A percentile compares a stretch with the other conserved stretches of the same genome.
Evolutionary conservation across 2,888 invertebrate genomes (phyloP).

Genomic region (Chrysotoxum bicinctum): DNA sequence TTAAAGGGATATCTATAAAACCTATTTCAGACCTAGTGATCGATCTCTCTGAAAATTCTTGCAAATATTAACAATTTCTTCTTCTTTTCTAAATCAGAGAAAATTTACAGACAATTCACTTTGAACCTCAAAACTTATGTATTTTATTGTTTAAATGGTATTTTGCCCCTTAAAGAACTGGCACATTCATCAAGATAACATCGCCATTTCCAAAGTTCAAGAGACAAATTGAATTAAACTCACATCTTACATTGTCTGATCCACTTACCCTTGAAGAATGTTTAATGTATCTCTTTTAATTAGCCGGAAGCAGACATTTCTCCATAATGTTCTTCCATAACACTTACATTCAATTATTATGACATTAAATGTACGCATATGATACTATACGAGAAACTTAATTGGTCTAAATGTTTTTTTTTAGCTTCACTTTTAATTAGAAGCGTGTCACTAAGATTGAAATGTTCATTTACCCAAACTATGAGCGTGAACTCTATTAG

Average conservation of each 20-base stretch:
- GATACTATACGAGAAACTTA: background rate
- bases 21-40: no score
- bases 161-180: background rate
- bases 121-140: background rate
- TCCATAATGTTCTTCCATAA: background rate
- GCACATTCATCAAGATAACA: background rate
- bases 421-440: background rate
- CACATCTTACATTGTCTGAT: background rate
- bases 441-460: background rate
- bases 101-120: background rate
- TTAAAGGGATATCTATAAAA: no score
- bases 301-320: slow-evolving; percentile 10
- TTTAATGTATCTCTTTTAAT: background rate
- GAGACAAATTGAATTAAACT: slow-evolving; percentile 8
- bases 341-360: slow-evolving; percentile 12
- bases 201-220: background rate
- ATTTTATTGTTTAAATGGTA: background rate
- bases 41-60: no score
- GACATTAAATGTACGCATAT: slow-evolving; percentile 1
- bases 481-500: background rate
- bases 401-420: background rate
- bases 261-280: slow-evolving; percentile 4
- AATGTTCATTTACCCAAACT: background rate
- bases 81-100: background rate
- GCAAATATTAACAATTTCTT: no score